Evolutionary conservation across 1,140 invertebrate species (phyloP).

Genomic region (Drosophila lowei): DNA sequence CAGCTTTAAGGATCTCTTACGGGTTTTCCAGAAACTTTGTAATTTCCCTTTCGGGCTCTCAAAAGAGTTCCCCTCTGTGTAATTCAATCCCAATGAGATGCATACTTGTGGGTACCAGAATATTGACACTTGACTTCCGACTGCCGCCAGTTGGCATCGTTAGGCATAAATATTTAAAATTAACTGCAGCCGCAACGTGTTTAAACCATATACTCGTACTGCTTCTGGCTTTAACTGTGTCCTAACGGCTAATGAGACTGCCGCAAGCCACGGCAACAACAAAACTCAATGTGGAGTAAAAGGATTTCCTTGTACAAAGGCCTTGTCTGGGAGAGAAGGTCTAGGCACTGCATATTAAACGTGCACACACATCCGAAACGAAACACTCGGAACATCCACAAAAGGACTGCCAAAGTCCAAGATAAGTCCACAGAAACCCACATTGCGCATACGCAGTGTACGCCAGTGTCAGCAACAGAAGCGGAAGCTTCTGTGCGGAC

Average conservation of each 20-base stretch:
- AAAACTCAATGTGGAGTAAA: slow-evolving; percentile 70
- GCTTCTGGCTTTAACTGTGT: not conserved
- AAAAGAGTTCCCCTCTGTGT: slow-evolving; percentile 1
- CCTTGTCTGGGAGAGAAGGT: slow-evolving; percentile 26
- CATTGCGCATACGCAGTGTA: slow-evolving; percentile 56
- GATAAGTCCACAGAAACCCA: slow-evolving; percentile 2
- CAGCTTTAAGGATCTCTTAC: slow-evolving; percentile 1
- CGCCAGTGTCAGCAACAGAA: not conserved
- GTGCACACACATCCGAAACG: slow-evolving; percentile 12
- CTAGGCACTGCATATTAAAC: slow-evolving; percentile 59
- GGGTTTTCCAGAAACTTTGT: slow-evolving; percentile 16
- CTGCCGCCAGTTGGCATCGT: not conserved
- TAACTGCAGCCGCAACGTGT: slow-evolving; percentile 51
- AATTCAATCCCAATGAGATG: slow-evolving; percentile 17
- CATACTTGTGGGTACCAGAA: slow-evolving; percentile 10
- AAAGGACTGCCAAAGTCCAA: slow-evolving; percentile 28
- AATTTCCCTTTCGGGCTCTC: slow-evolving; percentile 6
- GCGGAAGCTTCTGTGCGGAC: slow-evolving; percentile 1
- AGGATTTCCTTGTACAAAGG: slow-evolving; percentile 67
- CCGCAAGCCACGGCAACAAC: slow-evolving; percentile 36
- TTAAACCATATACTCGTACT: slow-evolving; percentile 37
- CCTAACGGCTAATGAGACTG: slow-evolving; percentile 19
- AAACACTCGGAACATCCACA: slow-evolving; percentile 12
- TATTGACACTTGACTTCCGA: slow-evolving; percentile 16
- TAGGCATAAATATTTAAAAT: slow-evolving; percentile 57